Evolutionary conservation across 2,888 invertebrate species (phyloP).

Genomic region (Bembecia ichneumoniformis): DNA sequence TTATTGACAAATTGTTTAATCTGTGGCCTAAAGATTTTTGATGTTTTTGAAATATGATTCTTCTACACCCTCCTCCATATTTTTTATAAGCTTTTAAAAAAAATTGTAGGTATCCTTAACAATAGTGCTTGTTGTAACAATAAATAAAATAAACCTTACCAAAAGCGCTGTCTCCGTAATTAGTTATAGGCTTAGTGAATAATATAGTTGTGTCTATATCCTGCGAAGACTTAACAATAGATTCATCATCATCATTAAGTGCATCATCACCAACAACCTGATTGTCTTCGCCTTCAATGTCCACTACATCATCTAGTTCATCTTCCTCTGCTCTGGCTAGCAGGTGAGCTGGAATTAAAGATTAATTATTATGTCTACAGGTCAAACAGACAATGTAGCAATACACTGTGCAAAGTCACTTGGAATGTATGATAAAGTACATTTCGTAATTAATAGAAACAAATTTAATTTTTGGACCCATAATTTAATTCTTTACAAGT

Average conservation of each 20-base stretch:
- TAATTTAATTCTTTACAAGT: no score
- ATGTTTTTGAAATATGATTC: no score
- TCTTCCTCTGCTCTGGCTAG: conserved; percentile 77
- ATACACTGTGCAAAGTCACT: no score
- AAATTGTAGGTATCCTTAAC: conserved; percentile 1
- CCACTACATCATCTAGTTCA: conserved; percentile 78
- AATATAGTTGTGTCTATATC: conserved; percentile 93
- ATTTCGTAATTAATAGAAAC: no score
- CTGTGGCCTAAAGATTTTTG: no score
- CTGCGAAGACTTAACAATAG: conserved; percentile 80
- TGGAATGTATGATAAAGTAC: no score
- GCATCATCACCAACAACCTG: conserved; percentile 75
- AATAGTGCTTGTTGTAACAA: conserved; percentile 1
- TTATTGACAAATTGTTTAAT: no score
- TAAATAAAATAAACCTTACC: conserved; percentile 56
- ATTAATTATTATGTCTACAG: no score
- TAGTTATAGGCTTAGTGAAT: conserved; percentile 84
- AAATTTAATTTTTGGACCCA: no score
- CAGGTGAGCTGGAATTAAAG: conserved; percentile 44
- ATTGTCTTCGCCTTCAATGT: conserved; percentile 76
- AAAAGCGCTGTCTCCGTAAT: conserved; percentile 74
- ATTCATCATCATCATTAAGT: conserved; percentile 75
- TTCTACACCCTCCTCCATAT: no score
- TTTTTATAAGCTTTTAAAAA: neutral
- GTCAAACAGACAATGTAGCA: no score